These are phyloP conservation scores for Aulostomus chinensis DNA, from an alignment of 2,797 vertebrate species.

Conservation along the genomic window DNA sequence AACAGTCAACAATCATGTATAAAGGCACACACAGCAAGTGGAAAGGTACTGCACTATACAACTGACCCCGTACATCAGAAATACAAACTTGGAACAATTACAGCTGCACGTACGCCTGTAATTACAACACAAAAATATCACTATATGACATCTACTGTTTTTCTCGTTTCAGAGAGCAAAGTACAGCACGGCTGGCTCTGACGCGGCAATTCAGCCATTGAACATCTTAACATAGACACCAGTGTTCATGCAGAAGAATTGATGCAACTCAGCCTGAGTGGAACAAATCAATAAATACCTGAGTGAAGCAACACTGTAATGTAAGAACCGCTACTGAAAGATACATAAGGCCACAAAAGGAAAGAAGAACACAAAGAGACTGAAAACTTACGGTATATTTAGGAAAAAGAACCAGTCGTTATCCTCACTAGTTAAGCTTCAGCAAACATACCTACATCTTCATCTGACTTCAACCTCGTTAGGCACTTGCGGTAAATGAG, in stretches of 20 bases:
- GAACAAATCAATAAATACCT: conserved; percentile 63
- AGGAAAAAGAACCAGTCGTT: conserved; percentile 5
- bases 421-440: conserved; percentile 20
- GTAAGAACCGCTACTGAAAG: too few relatives aligned
- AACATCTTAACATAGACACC: conserved; percentile 42
- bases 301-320: conserved; percentile 69
- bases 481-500: conserved; percentile 84
- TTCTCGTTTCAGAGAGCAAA: conserved; percentile 45
- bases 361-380: conserved; percentile 17
- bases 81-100: conserved; percentile 59
- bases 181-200: conserved; percentile 50
- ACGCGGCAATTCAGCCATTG: conserved; percentile 31
- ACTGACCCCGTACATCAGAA: conserved; percentile 60
- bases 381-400: neutral
- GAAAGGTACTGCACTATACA: conserved; percentile 56
- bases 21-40: conserved; percentile 72
- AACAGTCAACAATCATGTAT: conserved; percentile 69
- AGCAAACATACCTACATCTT: conserved; percentile 32
- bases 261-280: conserved; percentile 63
- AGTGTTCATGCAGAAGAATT: conserved; percentile 61
- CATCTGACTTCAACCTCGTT: conserved; percentile 53
- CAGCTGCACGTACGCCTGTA: conserved; percentile 61
- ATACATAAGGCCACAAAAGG: too few relatives aligned
- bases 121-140: conserved; percentile 65
- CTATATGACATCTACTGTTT: conserved; percentile 49